Base-by-base conservation (phyloP, 2,113 vertebrate species). In the Clarias magur region DNA sequence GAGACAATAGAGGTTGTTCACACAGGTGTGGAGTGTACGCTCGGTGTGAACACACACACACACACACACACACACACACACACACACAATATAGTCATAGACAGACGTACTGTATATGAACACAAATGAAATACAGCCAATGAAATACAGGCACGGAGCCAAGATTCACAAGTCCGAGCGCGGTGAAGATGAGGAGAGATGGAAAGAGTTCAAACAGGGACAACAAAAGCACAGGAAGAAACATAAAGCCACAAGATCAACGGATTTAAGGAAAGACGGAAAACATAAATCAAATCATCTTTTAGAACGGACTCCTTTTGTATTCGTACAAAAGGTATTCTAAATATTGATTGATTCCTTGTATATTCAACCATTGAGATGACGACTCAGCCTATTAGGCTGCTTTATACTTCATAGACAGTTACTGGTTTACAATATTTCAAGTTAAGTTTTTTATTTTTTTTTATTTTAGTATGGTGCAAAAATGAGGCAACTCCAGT, bases 81-180 rank as follows among this genome's bases (percentile, higher is more conserved):
- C 48, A 75, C 17, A 6, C 5, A 60, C 59, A n/a, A 8, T 9
- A 42, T 15, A 54, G 13, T 68, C 27, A 75, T 73, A 82, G n/a
- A 72, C 25, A 30, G 34, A 70, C 62, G 54, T 38, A 38, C 34
- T 38, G 34, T 38, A 57, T 30, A 54, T 80, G 42, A 68, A 85
- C 25, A 83, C 38, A 54, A 65, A 86, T 57, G 4, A 16, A 8
- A 16, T 62, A 16, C 38, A 54, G 56, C 87, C 59, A 91, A 84
- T 87, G 17, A 87, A 30, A 68, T 17, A 80, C 30, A 59, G 89
- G 83, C 83, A 82, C 13, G 19, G 7, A 10, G 82, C 87, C 82
- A 91, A 83, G 11, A 34, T 80, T 85, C 85, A 87, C 84, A 86
- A 89, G 90, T 81, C 85, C 60, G 30, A 88, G 68, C 85, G 56